A percentile compares a stretch with the other conserved stretches of the same genome.
phyloP scores from a whole-genome alignment of 2,888 invertebrate species.

The Lochmaea capreae region DNA sequence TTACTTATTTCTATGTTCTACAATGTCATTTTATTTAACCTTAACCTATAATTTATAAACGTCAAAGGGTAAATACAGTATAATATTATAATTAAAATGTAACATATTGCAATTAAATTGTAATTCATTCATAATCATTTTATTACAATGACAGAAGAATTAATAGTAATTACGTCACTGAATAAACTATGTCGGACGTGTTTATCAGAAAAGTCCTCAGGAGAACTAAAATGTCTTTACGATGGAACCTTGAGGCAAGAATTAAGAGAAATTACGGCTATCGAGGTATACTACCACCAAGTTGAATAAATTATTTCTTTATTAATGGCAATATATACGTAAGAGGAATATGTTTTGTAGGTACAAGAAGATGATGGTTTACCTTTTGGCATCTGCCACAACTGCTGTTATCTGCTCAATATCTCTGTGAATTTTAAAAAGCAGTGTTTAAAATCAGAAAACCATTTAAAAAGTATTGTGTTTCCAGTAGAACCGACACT shows the following conservation, averaged over 20 bases:
- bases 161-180: conserved; percentile 51
- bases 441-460: conserved; percentile 57
- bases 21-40: too few relatives aligned
- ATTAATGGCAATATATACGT: not conserved
- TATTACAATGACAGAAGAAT: conserved; percentile 31
- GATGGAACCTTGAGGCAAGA: conserved; percentile 53
- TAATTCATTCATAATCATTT: not conserved
- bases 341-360: conserved; percentile 47
- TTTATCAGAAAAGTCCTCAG: conserved; percentile 54
- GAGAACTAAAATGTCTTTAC: conserved; percentile 56
- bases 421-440: conserved; percentile 58
- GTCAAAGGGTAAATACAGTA: not conserved
- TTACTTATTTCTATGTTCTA: too few relatives aligned
- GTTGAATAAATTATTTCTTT: not conserved
- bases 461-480: conserved; percentile 49
- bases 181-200: conserved; percentile 61
- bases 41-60: too few relatives aligned
- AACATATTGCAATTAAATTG: not conserved
- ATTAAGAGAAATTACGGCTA: conserved; percentile 51
- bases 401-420: conserved; percentile 56
- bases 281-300: conserved; percentile 47
- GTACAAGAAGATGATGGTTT: conserved; percentile 56
- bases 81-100: not conserved
- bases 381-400: conserved; percentile 58
- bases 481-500: conserved; percentile 38